A percentile compares a stretch with the other conserved stretches of the same genome.
These are phyloP conservation scores for Karalla daura DNA, from an alignment of 2,797 vertebrate genomes.

Conservation along the genomic window DNA sequence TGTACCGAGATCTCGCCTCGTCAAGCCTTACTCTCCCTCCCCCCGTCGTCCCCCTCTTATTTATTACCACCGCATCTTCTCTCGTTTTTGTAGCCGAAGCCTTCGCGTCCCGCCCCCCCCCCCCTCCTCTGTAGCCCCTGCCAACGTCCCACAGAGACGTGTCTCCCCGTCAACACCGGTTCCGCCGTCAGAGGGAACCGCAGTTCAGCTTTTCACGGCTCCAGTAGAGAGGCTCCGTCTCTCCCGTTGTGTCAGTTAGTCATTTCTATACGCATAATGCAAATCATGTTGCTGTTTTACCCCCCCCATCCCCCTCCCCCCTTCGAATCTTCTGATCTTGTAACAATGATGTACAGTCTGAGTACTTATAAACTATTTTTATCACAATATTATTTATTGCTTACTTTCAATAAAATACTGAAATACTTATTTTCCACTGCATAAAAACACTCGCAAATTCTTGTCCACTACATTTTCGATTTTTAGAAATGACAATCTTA, in stretches of 20 bases:
- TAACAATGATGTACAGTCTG: slow-evolving; percentile 98
- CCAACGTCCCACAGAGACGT: slow-evolving; percentile 31
- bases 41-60: slow-evolving; percentile 71
- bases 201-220: slow-evolving; percentile 47
- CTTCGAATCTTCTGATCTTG: slow-evolving; percentile 83
- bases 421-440: slow-evolving; percentile 96
- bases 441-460: slow-evolving; percentile 82
- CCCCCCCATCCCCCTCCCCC: slow-evolving; percentile 82
- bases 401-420: slow-evolving; percentile 99
- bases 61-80: slow-evolving; percentile 73
- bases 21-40: slow-evolving; percentile 76
- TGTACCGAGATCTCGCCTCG: slow-evolving; percentile 72
- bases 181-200: slow-evolving; percentile 59
- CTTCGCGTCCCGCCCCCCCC: no score
- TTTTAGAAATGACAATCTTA: no score
- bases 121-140: slow-evolving; percentile 55
- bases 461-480: no score
- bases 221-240: slow-evolving; percentile 56
- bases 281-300: slow-evolving; percentile 88
- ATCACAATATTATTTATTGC: slow-evolving; percentile 99
- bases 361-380: slow-evolving; percentile 98
- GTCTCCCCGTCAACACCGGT: slow-evolving; percentile 74
- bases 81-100: slow-evolving; percentile 51
- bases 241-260: slow-evolving; percentile 78
- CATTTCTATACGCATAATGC: slow-evolving; percentile 86